These are phyloP conservation scores for Aporophyla lueneburgensis DNA, from an alignment of 2,888 invertebrate species.

Conservation along the genomic window DNA sequence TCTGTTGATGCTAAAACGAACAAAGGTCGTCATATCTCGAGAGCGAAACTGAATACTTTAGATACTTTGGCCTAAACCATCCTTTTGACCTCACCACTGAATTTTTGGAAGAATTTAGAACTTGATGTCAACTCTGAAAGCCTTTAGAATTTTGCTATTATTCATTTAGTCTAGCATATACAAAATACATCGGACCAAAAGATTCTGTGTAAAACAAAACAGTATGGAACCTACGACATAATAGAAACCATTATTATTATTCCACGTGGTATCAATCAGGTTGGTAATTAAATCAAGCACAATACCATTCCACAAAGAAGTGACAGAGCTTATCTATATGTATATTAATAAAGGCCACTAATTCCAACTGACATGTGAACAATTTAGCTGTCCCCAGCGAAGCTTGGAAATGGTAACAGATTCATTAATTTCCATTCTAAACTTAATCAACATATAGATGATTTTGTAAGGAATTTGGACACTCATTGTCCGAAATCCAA, in stretches of 20 bases:
- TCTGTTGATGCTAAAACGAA: conserved; percentile 57
- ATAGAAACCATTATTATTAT: conserved; percentile 6
- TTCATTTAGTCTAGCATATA: neutral
- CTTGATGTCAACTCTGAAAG: conserved; percentile 17
- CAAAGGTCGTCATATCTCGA: conserved; percentile 61
- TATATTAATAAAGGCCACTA: conserved; percentile 30
- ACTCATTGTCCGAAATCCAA: conserved; percentile 30
- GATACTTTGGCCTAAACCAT: conserved; percentile 32
- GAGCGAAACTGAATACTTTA: conserved; percentile 56
- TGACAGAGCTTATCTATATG: conserved; percentile 21
- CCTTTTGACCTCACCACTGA: conserved; percentile 36
- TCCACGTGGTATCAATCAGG: neutral
- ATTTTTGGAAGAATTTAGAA: conserved; percentile 36
- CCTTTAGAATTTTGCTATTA: neutral
- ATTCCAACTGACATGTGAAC: conserved; percentile 31
- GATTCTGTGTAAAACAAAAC: neutral
- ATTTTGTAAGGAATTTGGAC: conserved; percentile 16
- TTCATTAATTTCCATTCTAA: conserved; percentile 44
- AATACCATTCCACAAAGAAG: conserved; percentile 16
- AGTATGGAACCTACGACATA: neutral
- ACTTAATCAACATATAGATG: conserved; percentile 47
- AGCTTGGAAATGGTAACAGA: conserved; percentile 28
- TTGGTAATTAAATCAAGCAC: conserved; percentile 23
- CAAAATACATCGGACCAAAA: neutral
- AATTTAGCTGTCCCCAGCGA: conserved; percentile 25